Base-by-base conservation (phyloP, 2,888 invertebrate species). In the Ormyrus pomaceus region DNA sequence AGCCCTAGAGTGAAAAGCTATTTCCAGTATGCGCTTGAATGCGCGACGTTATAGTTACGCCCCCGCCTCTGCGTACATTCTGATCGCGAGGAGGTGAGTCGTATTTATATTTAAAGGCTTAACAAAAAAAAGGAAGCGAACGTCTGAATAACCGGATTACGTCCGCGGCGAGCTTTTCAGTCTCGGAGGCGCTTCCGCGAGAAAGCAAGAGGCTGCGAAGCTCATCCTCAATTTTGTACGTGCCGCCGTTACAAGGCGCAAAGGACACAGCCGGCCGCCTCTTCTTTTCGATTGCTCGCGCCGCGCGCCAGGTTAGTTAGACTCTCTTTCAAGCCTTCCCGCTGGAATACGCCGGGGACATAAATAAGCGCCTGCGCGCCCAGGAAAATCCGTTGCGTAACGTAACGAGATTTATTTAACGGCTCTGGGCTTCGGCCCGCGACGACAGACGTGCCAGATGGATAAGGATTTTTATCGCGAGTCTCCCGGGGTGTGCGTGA, bases 341-440 rank as follows among this genome's bases (percentile, higher is more conserved):
- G 48, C 48, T 19, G 19, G 19, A 48, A 13, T 13, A 0, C 19
- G 59, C n/a, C 10, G 19, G 19, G 6, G 55, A 62, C 50, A 59
- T 80, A 73, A 80, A 80, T 80, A 80, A 77, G 53, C 70, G 19
- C 19, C 19, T 19, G 19, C 19, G 19, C 19, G 64, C 58, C 10
- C 55, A 6, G 50, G 45, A 45, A 68, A 75, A 61, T 58, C 19
- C 48, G n/a, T 11, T 45, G n/a, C 70, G 59, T 77, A 69, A 64
- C 77, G 59, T 55, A 72, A 72, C 34, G 13, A 73, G 77, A 81
- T 81, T 81, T 77, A 81, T 81, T 72, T 66, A 74, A 74, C 64
- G 61, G 55, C 61, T 45, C 61, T 55, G 19, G 19, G 19, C 19
- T 19, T 19, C 8, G 19, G 46, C 5, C n/a, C 46, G 59, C 72